phyloP scores from a whole-genome alignment of 2,113 vertebrate genomes.

The Leptodactylus fuscus region DNA sequence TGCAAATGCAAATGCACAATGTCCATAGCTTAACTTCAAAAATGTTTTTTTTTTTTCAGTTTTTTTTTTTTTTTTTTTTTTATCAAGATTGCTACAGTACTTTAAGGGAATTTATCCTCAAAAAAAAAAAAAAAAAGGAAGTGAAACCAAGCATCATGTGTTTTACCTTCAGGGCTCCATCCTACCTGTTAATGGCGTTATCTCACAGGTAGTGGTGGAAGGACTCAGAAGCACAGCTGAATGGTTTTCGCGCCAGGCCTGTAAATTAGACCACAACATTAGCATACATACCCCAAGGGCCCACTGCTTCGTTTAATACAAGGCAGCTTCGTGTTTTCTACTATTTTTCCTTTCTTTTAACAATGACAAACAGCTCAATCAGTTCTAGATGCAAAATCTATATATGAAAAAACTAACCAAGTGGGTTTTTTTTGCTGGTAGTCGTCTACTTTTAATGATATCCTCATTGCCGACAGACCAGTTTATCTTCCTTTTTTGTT shows the following conservation, averaged over 20 bases:
- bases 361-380: slow-evolving; percentile 42
- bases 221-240: slow-evolving; percentile 58
- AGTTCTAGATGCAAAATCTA: slow-evolving; percentile 29
- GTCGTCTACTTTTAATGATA: not conserved
- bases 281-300: slow-evolving; percentile 53
- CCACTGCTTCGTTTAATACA: slow-evolving; percentile 31
- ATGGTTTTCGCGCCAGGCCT: slow-evolving; percentile 58
- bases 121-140: slow-evolving; percentile 21
- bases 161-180: slow-evolving; percentile 55
- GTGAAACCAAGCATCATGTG: slow-evolving; percentile 36
- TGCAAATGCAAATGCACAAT: not conserved
- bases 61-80: no score
- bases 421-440: not conserved
- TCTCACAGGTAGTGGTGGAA: slow-evolving; percentile 58
- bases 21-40: not conserved
- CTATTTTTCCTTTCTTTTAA: slow-evolving; percentile 31
- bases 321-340: slow-evolving; percentile 37
- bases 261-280: slow-evolving; percentile 58
- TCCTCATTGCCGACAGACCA: not conserved
- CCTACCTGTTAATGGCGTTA: slow-evolving; percentile 59
- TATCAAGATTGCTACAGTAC: not conserved
- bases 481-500: no score
- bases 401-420: slow-evolving; percentile 19
- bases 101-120: slow-evolving; percentile 41
- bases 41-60: no score